These are phyloP conservation scores for Camelus bactrianus DNA, from an alignment of 2,113 vertebrate genomes.

Conservation along the genomic window DNA sequence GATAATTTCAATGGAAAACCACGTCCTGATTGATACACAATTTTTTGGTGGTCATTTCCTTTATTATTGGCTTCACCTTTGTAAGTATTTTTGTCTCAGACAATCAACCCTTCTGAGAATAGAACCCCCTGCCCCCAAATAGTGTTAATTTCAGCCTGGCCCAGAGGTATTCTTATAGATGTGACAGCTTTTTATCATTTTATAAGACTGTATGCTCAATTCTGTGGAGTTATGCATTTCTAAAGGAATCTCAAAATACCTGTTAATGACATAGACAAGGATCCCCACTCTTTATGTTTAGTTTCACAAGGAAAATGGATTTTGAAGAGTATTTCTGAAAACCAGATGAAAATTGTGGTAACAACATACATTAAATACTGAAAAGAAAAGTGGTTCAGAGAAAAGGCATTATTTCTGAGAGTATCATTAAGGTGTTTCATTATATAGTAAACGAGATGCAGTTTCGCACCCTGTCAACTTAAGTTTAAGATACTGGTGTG, in stretches of 20 bases:
- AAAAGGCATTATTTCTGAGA: constrained; percentile 57
- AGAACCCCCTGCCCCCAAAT: fast-evolving
- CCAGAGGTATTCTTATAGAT: background rate
- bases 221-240: background rate
- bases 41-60: background rate
- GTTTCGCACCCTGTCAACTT: constrained; percentile 61
- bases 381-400: constrained; percentile 65
- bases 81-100: background rate
- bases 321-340: constrained; percentile 63
- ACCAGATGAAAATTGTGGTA: constrained; percentile 53
- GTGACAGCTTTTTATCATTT: background rate
- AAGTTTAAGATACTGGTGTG: background rate
- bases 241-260: constrained; percentile 49
- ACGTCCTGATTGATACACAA: background rate
- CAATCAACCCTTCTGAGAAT: background rate
- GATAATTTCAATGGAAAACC: background rate
- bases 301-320: constrained; percentile 59
- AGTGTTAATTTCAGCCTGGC: background rate
- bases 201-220: background rate
- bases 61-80: background rate
- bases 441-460: constrained; percentile 34
- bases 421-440: constrained; percentile 65
- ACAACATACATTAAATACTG: constrained; percentile 59
- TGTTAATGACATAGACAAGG: background rate
- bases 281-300: constrained; percentile 6